phyloP scores from a whole-genome alignment of 2,113 vertebrate species.

The Pituophis catenifer region DNA sequence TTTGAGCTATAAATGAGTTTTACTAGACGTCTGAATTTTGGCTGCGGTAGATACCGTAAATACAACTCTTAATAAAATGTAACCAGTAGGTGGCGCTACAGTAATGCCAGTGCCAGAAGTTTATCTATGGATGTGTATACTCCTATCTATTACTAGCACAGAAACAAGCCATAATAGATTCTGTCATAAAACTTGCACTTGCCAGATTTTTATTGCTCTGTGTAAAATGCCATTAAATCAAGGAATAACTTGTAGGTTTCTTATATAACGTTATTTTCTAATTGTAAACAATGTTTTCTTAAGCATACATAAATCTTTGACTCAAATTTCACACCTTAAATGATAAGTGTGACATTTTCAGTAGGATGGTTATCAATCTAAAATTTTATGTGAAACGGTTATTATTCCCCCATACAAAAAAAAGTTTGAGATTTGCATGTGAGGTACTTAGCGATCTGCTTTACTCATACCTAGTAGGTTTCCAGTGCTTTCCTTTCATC shows the following conservation, averaged over 20 bases:
- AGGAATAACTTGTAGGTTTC: background rate
- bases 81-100: conserved; percentile 31
- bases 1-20: background rate
- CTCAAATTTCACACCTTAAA: background rate
- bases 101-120: background rate
- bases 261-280: background rate
- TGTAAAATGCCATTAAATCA: background rate
- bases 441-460: background rate
- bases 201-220: background rate
- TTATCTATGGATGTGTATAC: background rate
- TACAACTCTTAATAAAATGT: background rate
- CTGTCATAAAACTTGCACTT: background rate
- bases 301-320: background rate
- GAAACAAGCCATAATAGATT: background rate
- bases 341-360: background rate
- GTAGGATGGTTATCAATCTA: background rate
- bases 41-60: background rate
- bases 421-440: background rate
- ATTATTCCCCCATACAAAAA: background rate
- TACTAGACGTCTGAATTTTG: background rate
- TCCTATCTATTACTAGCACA: background rate
- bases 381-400: background rate
- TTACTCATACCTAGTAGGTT: background rate
- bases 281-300: background rate
- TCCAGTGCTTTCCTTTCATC: background rate